Conservation (phyloP, 2,113 vertebrate genomes). For the Clarias batrachus region DNA sequence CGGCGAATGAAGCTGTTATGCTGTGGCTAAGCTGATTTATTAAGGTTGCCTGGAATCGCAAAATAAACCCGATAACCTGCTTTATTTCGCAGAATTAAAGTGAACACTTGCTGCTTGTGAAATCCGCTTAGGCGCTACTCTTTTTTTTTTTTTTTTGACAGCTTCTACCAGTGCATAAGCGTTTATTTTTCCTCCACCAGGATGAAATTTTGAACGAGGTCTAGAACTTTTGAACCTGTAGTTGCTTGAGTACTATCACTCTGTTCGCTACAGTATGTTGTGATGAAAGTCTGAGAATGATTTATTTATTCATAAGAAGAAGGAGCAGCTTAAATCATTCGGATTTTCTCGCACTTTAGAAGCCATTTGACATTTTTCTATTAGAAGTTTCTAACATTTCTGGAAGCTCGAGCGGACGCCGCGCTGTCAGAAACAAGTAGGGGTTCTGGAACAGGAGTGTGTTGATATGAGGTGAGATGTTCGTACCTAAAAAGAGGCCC, state of each 20-base stretch:
- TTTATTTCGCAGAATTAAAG: slow-evolving; percentile 75
- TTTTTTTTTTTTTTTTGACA: slow-evolving; percentile 26
- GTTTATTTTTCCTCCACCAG: slow-evolving; percentile 47
- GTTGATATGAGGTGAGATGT: neutral
- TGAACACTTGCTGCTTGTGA: slow-evolving; percentile 70
- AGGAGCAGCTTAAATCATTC: neutral
- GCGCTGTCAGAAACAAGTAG: neutral
- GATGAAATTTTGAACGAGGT: slow-evolving; percentile 23
- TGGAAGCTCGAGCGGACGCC: neutral
- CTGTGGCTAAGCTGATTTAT: slow-evolving; percentile 78
- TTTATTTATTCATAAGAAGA: neutral
- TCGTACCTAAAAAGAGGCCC: slow-evolving; percentile 1
- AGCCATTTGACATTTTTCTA: neutral
- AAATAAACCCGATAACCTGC: slow-evolving; percentile 77
- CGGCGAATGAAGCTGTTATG: slow-evolving; percentile 73
- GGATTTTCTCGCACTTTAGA: neutral
- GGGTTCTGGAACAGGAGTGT: neutral
- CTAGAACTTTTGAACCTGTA: neutral
- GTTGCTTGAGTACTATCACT: neutral
- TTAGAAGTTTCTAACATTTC: neutral
- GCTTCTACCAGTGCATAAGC: neutral
- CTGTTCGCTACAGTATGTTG: no score
- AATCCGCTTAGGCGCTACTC: slow-evolving; percentile 66
- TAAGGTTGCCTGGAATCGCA: slow-evolving; percentile 73
- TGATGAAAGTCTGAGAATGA: neutral